Evolutionary conservation across 92 coral and sea anemone species (phyloP).

Genomic region (Epizoanthus scotinus): DNA sequence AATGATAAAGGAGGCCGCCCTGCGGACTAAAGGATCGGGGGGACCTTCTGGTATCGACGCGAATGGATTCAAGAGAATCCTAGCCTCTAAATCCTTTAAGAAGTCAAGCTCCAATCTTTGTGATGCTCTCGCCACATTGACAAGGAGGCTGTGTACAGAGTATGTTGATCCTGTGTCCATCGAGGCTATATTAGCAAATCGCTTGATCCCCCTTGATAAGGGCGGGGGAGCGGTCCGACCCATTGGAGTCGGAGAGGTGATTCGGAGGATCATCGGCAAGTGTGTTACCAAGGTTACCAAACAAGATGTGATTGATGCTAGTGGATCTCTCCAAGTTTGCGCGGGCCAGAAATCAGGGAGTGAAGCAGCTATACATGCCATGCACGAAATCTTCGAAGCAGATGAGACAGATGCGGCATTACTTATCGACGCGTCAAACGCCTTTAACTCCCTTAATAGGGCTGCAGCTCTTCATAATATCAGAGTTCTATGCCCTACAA

Average conservation of each 20-base stretch:
- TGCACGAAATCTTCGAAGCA: conserved; percentile 17
- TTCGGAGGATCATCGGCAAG: background rate
- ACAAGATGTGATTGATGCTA: conserved; percentile 16
- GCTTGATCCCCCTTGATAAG: background rate
- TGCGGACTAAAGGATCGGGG: conserved; percentile 39
- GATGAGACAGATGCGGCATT: conserved; percentile 4
- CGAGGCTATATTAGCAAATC: conserved; percentile 27
- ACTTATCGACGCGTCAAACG: conserved; percentile 25
- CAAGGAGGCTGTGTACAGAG: conserved; percentile 15
- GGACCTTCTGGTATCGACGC: conserved; percentile 37
- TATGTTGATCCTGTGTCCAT: conserved; percentile 35
- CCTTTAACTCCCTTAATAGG: background rate
- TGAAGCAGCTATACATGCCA: conserved; percentile 31
- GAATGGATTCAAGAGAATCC: conserved; percentile 25
- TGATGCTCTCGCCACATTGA: too few relatives aligned
- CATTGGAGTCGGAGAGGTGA: conserved; percentile 6
- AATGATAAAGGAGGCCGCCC: conserved; percentile 31
- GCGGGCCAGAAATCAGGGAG: conserved; percentile 39
- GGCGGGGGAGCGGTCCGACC: background rate
- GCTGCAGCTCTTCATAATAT: too few relatives aligned
- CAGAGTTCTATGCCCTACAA: conserved; percentile 23
- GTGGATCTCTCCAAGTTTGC: conserved; percentile 20
- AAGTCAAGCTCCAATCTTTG: background rate
- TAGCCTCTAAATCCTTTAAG: conserved; percentile 25
- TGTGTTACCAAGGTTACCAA: background rate